Conservation (phyloP, 2,888 invertebrate species). For the Hylaea fasciaria region DNA sequence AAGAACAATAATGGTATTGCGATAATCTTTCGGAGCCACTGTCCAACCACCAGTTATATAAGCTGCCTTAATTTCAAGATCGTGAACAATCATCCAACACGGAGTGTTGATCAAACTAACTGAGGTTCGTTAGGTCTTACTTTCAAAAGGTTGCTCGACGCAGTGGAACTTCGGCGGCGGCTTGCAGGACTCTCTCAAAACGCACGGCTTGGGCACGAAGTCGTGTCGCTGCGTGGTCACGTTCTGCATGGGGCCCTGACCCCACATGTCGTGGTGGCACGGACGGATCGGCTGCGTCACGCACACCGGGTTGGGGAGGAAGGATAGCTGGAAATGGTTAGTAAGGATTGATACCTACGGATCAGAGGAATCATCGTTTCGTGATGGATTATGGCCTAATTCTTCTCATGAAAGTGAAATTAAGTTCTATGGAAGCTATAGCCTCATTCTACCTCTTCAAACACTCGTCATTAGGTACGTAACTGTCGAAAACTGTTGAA, state of each 20-base stretch:
- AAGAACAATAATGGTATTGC: too few species aligned
- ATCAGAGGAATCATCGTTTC: too few species aligned
- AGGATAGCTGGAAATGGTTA: constrained; percentile 73
- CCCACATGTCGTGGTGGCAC: constrained; percentile 86
- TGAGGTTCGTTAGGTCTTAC: constrained; percentile 49
- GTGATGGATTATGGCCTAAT: too few species aligned
- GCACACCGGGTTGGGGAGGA: constrained; percentile 84
- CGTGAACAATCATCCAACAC: too few species aligned
- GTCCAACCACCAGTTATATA: too few species aligned
- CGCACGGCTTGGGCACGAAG: constrained; percentile 87
- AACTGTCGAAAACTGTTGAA: too few species aligned
- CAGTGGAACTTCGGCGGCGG: constrained; percentile 69
- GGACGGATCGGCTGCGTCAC: constrained; percentile 86
- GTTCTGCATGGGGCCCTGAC: constrained; percentile 88
- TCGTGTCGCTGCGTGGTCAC: constrained; percentile 91
- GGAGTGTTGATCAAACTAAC: not conserved
- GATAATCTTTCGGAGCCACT: too few species aligned
- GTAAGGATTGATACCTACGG: not conserved
- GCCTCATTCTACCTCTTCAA: too few species aligned
- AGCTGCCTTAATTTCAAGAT: too few species aligned
- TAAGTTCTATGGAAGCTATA: too few species aligned
- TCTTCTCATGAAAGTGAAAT: too few species aligned
- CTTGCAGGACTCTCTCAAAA: constrained; percentile 71
- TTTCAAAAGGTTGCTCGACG: constrained; percentile 76
- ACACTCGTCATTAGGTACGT: too few species aligned